These are phyloP conservation scores for Sarcophaga peregrina DNA, from an alignment of 1,140 invertebrate species.

Conservation along the genomic window DNA sequence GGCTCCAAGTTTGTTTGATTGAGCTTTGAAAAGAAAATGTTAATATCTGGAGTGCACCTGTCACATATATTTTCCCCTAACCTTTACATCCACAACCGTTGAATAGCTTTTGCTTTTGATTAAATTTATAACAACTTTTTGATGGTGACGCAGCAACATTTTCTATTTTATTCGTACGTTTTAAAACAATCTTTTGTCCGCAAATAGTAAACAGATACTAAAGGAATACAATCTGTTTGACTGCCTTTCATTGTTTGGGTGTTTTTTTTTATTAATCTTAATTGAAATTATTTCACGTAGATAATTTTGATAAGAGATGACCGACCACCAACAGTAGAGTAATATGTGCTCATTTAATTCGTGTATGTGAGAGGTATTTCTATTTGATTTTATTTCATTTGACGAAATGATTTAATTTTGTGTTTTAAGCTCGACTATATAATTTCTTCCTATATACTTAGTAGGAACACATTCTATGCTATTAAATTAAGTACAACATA, in stretches of 20 bases:
- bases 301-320: background rate
- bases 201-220: background rate
- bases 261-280: background rate
- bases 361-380: too few relatives aligned
- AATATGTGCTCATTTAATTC: too few relatives aligned
- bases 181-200: background rate
- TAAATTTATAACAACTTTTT: conserved; percentile 2
- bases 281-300: background rate
- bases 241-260: too few relatives aligned
- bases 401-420: too few relatives aligned
- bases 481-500: too few relatives aligned
- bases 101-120: conserved; percentile 3
- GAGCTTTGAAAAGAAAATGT: background rate
- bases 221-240: background rate
- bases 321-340: background rate
- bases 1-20: background rate
- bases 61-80: background rate
- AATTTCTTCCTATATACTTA: too few relatives aligned
- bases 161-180: background rate
- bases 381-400: too few relatives aligned
- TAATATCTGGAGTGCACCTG: background rate
- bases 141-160: background rate
- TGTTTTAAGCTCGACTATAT: too few relatives aligned
- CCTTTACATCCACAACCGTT: conserved; percentile 32
- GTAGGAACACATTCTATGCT: too few relatives aligned